Percentiles rank a stretch among this genome's conserved stretches.
Conservation (phyloP, 2,113 vertebrate genomes). For the Phalacrocorax brasilianus region DNA sequence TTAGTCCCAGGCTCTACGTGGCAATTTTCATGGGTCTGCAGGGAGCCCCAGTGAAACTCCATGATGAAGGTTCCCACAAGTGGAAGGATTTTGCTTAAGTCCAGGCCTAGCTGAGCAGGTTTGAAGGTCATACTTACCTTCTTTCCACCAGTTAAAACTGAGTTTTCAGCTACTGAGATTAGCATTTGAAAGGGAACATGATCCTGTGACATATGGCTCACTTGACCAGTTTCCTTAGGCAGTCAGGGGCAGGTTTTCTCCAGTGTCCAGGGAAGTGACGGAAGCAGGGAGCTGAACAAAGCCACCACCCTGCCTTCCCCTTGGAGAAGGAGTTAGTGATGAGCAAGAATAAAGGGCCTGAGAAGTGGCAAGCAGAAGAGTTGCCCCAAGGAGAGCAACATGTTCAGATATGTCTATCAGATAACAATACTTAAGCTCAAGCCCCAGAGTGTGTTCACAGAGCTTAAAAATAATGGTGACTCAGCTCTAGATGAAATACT, state of each 20-base stretch:
- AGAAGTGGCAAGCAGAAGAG: not conserved
- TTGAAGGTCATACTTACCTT: not conserved
- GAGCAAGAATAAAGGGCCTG: not conserved
- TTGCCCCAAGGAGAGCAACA: slow-evolving; percentile 3
- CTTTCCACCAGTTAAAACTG: not conserved
- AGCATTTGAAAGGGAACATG: not conserved
- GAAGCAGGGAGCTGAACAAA: not conserved
- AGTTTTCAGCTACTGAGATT: not conserved
- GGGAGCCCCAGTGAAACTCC: not conserved
- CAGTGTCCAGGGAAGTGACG: not conserved
- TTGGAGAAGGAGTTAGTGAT: not conserved
- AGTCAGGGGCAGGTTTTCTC: not conserved
- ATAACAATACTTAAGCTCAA: not conserved
- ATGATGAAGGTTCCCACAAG: not conserved
- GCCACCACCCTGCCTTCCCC: not conserved
- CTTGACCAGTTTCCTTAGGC: not conserved
- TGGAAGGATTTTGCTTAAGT: not conserved
- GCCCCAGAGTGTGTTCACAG: not conserved
- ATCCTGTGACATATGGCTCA: not conserved
- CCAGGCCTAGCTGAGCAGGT: not conserved
- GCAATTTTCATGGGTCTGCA: slow-evolving; percentile 8
- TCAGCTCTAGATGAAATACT: slow-evolving; percentile 9
- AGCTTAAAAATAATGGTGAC: not conserved
- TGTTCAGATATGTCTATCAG: slow-evolving; percentile 1
- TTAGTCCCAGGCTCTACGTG: not conserved